Evolutionary conservation across 2,888 invertebrate genomes (phyloP).

Genomic region (Mantis religiosa): DNA sequence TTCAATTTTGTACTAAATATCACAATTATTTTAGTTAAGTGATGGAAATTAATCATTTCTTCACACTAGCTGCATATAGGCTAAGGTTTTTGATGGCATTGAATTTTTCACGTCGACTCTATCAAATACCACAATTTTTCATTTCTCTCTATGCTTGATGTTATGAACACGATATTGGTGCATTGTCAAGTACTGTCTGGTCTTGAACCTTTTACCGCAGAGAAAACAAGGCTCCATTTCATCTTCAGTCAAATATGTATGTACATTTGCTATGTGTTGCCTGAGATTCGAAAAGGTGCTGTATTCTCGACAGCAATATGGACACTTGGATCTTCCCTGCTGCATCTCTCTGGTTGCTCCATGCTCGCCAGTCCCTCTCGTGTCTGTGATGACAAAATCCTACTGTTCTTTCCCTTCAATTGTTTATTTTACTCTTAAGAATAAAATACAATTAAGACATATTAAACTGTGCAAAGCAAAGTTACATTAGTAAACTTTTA

Average conservation of each 20-base stretch:
- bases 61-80: too few relatives aligned
- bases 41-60: too few relatives aligned
- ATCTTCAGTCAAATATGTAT: slow-evolving; percentile 54
- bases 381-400: slow-evolving; percentile 14
- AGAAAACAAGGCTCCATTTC: slow-evolving; percentile 68
- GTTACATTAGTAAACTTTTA: too few relatives aligned
- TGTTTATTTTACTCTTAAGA: neutral
- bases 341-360: neutral
- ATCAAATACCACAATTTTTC: too few relatives aligned
- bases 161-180: slow-evolving; percentile 72
- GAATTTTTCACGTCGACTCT: too few relatives aligned
- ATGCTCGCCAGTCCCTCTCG: neutral
- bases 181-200: slow-evolving; percentile 72
- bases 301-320: slow-evolving; percentile 40
- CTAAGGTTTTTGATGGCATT: too few relatives aligned
- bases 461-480: too few relatives aligned
- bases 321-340: slow-evolving; percentile 36
- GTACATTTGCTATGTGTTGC: slow-evolving; percentile 73
- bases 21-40: too few relatives aligned
- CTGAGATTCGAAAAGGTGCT: slow-evolving; percentile 60
- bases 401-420: neutral
- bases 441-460: too few relatives aligned
- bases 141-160: slow-evolving; percentile 61
- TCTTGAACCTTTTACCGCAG: slow-evolving; percentile 72
- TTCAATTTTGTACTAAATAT: too few relatives aligned